phyloP scores from a whole-genome alignment of 2,113 vertebrate genomes.

The Ctenodactylus gundi region DNA sequence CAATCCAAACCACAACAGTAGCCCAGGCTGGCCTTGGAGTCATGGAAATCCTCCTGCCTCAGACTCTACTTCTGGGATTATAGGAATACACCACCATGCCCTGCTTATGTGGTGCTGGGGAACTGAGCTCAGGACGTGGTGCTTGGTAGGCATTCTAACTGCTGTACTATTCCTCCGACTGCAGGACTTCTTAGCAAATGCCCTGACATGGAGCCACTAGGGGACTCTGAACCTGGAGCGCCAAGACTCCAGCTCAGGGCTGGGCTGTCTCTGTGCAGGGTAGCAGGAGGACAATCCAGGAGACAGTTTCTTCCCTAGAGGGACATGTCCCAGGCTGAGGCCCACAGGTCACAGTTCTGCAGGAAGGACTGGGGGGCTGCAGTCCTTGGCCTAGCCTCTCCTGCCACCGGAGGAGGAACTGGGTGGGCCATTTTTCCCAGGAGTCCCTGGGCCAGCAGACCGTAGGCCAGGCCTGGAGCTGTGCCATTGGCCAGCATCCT shows the following conservation, averaged over 20 bases:
- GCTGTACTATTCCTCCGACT: too few relatives aligned
- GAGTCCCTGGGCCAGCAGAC: too few relatives aligned
- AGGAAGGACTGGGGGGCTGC: neutral
- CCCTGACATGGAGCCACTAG: rapidly evolving
- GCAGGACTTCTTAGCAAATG: neutral
- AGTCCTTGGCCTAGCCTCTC: too few relatives aligned
- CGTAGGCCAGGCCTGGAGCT: neutral
- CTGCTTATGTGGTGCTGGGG: too few relatives aligned
- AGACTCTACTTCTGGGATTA: too few relatives aligned
- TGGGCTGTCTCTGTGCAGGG: rapidly evolving
- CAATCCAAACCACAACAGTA: too few relatives aligned
- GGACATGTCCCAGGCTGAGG: neutral
- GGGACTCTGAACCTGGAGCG: neutral
- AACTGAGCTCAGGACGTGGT: too few relatives aligned
- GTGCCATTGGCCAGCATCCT: too few relatives aligned
- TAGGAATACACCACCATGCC: too few relatives aligned
- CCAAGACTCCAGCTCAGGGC: neutral
- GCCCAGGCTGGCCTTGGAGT: too few relatives aligned
- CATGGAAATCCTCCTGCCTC: too few relatives aligned
- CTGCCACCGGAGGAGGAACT: neutral
- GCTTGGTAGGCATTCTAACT: too few relatives aligned
- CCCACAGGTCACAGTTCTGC: neutral
- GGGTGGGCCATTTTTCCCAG: neutral
- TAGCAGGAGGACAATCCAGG: rapidly evolving
- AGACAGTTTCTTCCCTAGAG: rapidly evolving